Evolutionary conservation across 2,888 invertebrate genomes (phyloP).

Genomic region (Cephus runcator): DNA sequence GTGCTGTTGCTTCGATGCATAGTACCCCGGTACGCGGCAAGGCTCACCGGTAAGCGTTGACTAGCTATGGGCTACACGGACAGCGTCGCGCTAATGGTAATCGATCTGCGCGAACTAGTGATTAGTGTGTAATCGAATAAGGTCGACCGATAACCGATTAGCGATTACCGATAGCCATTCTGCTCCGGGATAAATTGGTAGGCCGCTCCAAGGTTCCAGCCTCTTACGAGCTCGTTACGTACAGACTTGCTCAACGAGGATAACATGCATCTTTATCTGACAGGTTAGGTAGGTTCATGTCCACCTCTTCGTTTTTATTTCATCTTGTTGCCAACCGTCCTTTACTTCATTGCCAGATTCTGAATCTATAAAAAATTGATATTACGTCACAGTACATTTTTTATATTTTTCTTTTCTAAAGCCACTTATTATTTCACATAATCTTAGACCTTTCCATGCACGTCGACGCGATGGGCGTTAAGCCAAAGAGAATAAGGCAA

Average conservation of each 20-base stretch:
- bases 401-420: background rate
- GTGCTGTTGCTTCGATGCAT: background rate
- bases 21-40: background rate
- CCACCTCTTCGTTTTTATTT: background rate
- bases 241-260: background rate
- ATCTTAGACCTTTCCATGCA: background rate
- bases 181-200: constrained; percentile 9
- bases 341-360: background rate
- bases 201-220: background rate
- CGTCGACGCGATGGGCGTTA: background rate
- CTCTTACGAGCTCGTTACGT: background rate
- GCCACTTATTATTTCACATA: background rate
- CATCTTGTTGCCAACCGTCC: background rate
- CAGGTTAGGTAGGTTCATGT: background rate
- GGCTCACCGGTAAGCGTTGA: background rate
- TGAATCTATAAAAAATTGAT: background rate
- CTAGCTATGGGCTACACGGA: background rate
- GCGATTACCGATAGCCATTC: constrained; percentile 52
- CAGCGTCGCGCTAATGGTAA: constrained; percentile 29
- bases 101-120: constrained; percentile 52
- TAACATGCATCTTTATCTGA: background rate
- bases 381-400: background rate
- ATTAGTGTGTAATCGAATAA: constrained; percentile 60
- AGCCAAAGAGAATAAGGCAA: background rate
- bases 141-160: constrained; percentile 57